Evolutionary conservation across 1,140 invertebrate species (phyloP).

Genomic region (Magallana ariakensis): DNA sequence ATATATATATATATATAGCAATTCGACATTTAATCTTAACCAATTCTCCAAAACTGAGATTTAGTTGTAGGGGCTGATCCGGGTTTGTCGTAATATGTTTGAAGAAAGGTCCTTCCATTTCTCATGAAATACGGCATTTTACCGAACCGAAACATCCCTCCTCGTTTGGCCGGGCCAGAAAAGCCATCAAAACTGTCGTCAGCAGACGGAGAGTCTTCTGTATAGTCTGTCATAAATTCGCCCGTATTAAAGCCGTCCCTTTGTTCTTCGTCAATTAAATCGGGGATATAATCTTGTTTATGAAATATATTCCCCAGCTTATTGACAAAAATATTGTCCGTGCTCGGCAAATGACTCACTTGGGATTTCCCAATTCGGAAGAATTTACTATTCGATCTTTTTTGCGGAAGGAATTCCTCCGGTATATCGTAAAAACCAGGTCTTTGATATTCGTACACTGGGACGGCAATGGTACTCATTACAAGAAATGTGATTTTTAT

Average conservation of each 20-base stretch:
- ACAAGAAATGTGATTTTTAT: background rate
- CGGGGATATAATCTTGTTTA: conserved; percentile 30
- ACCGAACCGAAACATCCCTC: conserved; percentile 18
- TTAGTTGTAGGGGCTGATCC: background rate
- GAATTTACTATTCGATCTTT: conserved; percentile 20
- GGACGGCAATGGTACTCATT: background rate
- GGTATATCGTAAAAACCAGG: background rate
- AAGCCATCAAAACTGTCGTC: background rate
- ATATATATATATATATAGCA: too few species aligned
- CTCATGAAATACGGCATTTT: conserved; percentile 35
- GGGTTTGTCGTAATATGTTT: conserved; percentile 16
- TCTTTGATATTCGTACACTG: conserved; percentile 8
- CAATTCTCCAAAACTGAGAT: conserved; percentile 25
- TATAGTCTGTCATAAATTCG: background rate
- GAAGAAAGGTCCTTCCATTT: conserved; percentile 14
- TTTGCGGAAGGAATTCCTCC: conserved; percentile 8
- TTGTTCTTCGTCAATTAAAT: conserved; percentile 15
- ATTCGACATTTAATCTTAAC: background rate
- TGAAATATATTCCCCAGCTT: background rate
- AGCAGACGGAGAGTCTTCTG: background rate
- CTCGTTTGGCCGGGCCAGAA: background rate
- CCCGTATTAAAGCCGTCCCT: background rate
- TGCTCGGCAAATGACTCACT: conserved; percentile 1
- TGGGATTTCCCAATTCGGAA: conserved; percentile 17
- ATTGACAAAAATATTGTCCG: conserved; percentile 20